Percentiles rank a stretch among this genome's conserved stretches.
phyloP scores from a whole-genome alignment of 2,888 invertebrate species.

The Drosophila lutescens region DNA sequence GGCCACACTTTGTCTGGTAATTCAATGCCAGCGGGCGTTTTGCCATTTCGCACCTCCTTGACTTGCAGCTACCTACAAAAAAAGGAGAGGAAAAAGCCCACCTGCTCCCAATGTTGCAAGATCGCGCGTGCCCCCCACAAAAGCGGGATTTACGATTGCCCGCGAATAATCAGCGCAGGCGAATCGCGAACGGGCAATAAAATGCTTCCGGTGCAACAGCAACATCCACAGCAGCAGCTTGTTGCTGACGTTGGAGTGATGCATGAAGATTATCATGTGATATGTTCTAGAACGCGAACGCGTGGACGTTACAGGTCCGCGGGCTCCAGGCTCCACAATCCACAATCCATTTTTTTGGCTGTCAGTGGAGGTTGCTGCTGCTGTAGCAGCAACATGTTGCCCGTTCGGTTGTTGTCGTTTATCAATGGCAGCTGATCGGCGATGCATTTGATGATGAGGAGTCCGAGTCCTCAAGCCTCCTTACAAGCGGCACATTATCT shows the following conservation, averaged over 20 bases:
- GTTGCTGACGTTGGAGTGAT: slow-evolving; percentile 73
- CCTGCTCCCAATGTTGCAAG: slow-evolving; percentile 46
- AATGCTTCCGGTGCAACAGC: slow-evolving; percentile 77
- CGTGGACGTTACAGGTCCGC: slow-evolving; percentile 52
- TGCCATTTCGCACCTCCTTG: slow-evolving; percentile 77
- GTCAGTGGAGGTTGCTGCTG: slow-evolving; percentile 45
- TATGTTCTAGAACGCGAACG: slow-evolving; percentile 74
- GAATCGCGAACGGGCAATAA: slow-evolving; percentile 77
- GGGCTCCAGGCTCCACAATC: slow-evolving; percentile 43
- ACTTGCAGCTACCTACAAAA: slow-evolving; percentile 67
- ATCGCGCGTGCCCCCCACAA: slow-evolving; percentile 77
- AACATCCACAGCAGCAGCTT: slow-evolving; percentile 55
- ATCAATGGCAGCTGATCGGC: slow-evolving; percentile 69
- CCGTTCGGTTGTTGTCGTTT: slow-evolving; percentile 67
- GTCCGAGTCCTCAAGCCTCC: slow-evolving; percentile 60
- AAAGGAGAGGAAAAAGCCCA: slow-evolving; percentile 2
- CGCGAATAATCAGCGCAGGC: slow-evolving; percentile 73
- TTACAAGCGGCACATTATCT: slow-evolving; percentile 76
- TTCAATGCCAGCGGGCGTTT: slow-evolving; percentile 77
- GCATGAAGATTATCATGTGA: slow-evolving; percentile 81
- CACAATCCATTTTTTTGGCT: slow-evolving; percentile 62
- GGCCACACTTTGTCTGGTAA: slow-evolving; percentile 78
- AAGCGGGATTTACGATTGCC: slow-evolving; percentile 72
- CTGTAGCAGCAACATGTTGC: slow-evolving; percentile 46
- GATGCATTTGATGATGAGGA: slow-evolving; percentile 72